phyloP scores from a whole-genome alignment of 2,797 vertebrate genomes.

The Orientallactaga sibirica region DNA sequence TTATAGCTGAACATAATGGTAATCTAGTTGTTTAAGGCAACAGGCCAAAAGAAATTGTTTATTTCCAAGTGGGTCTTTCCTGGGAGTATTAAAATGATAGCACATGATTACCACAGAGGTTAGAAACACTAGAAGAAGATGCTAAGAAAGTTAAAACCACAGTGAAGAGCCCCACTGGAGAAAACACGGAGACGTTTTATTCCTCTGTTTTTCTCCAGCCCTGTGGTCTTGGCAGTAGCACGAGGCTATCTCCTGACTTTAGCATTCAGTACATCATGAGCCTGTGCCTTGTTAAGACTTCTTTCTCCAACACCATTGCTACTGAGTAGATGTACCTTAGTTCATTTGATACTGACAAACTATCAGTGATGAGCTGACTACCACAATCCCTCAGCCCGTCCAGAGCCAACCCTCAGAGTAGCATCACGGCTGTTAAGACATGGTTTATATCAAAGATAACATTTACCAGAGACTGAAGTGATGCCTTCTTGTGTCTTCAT shows the following conservation, averaged over 20 bases:
- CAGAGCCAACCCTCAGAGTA: neutral
- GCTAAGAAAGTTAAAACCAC: constrained; percentile 23
- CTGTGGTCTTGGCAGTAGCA: neutral
- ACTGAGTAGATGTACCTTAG: neutral
- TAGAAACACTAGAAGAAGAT: neutral
- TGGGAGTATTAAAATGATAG: neutral
- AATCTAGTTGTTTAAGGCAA: neutral
- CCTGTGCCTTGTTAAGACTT: neutral
- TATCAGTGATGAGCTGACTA: neutral
- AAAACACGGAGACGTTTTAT: neutral
- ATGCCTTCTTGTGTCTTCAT: neutral
- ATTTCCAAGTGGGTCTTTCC: neutral
- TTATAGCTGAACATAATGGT: neutral
- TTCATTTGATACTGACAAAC: neutral
- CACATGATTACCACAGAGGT: neutral
- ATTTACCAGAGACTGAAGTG: neutral
- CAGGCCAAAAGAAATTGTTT: neutral
- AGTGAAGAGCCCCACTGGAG: neutral
- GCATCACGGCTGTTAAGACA: neutral
- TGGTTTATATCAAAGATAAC: neutral
- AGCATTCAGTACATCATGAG: neutral
- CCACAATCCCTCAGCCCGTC: neutral
- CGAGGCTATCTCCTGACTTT: neutral
- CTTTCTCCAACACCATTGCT: neutral
- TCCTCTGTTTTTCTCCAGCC: neutral